Percentiles rank a stretch among this genome's conserved stretches.
phyloP scores from a whole-genome alignment of 2,797 vertebrate species.

The Ciconia nigra region DNA sequence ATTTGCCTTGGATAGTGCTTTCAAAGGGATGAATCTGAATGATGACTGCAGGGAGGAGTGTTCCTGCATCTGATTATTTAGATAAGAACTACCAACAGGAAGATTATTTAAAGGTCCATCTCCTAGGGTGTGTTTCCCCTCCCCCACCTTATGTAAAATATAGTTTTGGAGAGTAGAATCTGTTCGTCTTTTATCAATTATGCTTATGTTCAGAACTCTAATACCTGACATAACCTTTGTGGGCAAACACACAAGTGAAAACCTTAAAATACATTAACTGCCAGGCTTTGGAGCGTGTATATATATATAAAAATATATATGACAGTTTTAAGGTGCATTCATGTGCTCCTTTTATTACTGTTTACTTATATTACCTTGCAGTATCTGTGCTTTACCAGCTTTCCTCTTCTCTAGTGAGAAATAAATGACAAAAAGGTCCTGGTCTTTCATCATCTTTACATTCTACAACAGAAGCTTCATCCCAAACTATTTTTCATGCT shows the following conservation, averaged over 20 bases:
- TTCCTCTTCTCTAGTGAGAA: background rate
- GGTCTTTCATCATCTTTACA: background rate
- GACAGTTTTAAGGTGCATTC: background rate
- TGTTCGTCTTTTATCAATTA: background rate
- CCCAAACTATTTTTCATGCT: conserved; percentile 9
- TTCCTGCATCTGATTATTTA: background rate
- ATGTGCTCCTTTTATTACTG: background rate
- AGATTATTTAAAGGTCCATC: background rate
- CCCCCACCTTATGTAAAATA: background rate
- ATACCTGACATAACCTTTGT: background rate
- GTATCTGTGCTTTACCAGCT: background rate
- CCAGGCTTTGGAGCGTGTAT: background rate
- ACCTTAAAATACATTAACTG: background rate
- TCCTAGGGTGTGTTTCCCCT: background rate
- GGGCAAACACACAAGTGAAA: background rate
- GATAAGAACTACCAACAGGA: background rate
- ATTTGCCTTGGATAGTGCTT: background rate
- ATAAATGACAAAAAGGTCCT: background rate
- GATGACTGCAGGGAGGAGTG: background rate
- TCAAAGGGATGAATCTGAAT: background rate
- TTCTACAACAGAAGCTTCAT: conserved; percentile 36
- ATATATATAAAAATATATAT: background rate
- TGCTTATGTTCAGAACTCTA: background rate
- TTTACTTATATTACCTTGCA: background rate
- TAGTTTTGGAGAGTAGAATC: background rate